phyloP scores from a whole-genome alignment of 2,888 invertebrate genomes.

The Clistopyga incitator region DNA sequence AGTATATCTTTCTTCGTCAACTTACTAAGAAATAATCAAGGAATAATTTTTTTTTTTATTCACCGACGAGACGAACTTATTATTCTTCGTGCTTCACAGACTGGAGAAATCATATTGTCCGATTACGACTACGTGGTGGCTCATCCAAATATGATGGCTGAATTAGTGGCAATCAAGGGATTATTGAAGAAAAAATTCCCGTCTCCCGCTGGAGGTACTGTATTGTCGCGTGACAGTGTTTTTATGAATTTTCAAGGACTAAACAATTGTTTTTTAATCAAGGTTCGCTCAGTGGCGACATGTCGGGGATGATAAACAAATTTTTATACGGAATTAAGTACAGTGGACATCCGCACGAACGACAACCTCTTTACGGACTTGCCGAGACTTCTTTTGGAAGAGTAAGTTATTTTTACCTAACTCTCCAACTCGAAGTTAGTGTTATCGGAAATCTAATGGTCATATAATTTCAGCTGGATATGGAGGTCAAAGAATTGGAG shows the following conservation, averaged over 20 bases:
- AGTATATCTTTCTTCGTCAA: neutral
- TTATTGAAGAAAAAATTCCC: constrained; percentile 92
- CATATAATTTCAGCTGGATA: constrained; percentile 87
- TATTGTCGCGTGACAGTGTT: constrained; percentile 30
- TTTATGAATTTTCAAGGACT: neutral
- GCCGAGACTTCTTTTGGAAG: constrained; percentile 89
- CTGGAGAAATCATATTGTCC: constrained; percentile 87
- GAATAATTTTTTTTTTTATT: neutral
- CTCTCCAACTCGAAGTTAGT: neutral
- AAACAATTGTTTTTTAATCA: constrained; percentile 21
- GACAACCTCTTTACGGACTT: constrained; percentile 90
- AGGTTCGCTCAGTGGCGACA: constrained; percentile 90
- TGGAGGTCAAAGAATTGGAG: constrained; percentile 89
- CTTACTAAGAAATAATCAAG: neutral
- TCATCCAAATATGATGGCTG: constrained; percentile 92
- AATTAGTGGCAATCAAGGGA: constrained; percentile 91
- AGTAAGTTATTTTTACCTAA: constrained; percentile 84
- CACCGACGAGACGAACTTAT: constrained; percentile 7
- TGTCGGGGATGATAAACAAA: constrained; percentile 87
- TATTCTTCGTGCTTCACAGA: constrained; percentile 83
- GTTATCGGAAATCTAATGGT: constrained; percentile 24
- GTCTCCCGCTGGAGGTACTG: constrained; percentile 82
- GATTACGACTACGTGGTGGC: constrained; percentile 92
- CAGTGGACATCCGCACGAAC: constrained; percentile 88
- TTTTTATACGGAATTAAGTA: constrained; percentile 91